Evolutionary conservation across 2,113 vertebrate genomes (phyloP).

Genomic region (Muntiacus muntjak): DNA sequence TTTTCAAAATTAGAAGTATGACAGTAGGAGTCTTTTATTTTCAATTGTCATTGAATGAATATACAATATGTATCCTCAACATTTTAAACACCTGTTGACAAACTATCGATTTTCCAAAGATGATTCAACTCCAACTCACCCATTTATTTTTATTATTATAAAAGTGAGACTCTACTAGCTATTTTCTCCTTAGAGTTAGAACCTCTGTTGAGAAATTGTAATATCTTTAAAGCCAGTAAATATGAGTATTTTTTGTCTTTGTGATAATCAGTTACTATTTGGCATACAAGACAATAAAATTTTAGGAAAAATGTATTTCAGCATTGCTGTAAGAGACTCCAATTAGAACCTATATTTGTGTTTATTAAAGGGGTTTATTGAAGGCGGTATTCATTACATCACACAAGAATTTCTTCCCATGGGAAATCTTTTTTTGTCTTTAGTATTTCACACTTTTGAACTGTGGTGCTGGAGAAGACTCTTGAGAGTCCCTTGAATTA

Average conservation of each 20-base stretch:
- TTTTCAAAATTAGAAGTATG: constrained; percentile 36
- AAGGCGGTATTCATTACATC: not conserved
- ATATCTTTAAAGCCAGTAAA: not conserved
- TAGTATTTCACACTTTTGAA: not conserved
- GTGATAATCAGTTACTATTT: constrained; percentile 6
- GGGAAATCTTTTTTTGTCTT: not conserved
- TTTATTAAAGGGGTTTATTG: not conserved
- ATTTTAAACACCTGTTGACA: not conserved
- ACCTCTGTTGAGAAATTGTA: constrained; percentile 2
- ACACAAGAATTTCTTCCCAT: constrained; percentile 9
- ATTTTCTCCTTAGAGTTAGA: not conserved
- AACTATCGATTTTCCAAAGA: constrained; percentile 2
- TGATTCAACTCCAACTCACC: not conserved
- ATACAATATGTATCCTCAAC: not conserved
- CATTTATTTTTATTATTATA: not conserved
- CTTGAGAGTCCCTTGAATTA: not conserved
- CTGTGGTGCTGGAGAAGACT: not conserved
- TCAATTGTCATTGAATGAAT: constrained; percentile 1
- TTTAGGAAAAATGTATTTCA: not conserved
- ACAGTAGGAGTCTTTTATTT: not conserved
- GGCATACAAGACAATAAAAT: not conserved
- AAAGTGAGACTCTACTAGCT: not conserved
- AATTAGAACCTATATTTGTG: not conserved
- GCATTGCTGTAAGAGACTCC: not conserved
- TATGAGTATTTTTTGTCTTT: not conserved